Base-by-base conservation (phyloP, 2,797 vertebrate species). In the Aplochiton taeniatus region DNA sequence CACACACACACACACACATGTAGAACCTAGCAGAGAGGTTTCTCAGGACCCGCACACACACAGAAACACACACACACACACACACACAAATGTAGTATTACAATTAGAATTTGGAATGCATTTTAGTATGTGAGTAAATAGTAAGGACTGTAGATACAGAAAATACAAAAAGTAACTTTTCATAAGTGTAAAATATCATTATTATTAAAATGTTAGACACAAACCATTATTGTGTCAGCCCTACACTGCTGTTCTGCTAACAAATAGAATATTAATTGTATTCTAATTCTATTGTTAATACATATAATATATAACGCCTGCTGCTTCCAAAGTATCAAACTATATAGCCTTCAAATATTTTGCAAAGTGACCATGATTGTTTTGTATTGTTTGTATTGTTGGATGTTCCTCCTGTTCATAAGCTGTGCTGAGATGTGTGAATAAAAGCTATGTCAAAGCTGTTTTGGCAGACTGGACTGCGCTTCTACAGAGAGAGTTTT, bases 401-500 rank as follows among this genome's bases (percentile, higher is more conserved):
- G 58, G 11, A 1, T 5, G 58, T 43, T 73, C 65, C 74, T 58
- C 51, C 50, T 75, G 54, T 62, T 44, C 31, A 2, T 3, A 31
- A 14, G n/a, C 31, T 68, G 8, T 74, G 56, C 65, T 57, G 77
- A 78, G 43, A 42, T 79, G 72, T 79, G 43, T 70, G 73, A 75
- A 83, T 82, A 81, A 85, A 83, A 81, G 74, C 45, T 66, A 44
- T 31, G 58, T 57, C 4, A 51, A 11, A 43, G 41, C 11, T 70
- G 49, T 50, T 47, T 74, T 68, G 58, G 18, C 8, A 61, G 48
- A 61, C 50, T 63, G 63, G 58, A 61, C 41, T 41, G 49, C 69
- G 48, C 64, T 52, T 31, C 31, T 31, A 31, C 31, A 31, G 51
- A 70, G 49, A 60, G 20, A 69, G n/a, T 19, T 66, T 58, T 44